Evolutionary conservation across 2,888 invertebrate species (phyloP), one percentile per base, ranked within the genome.

Genomic region (Anoncus sp.): DNA sequence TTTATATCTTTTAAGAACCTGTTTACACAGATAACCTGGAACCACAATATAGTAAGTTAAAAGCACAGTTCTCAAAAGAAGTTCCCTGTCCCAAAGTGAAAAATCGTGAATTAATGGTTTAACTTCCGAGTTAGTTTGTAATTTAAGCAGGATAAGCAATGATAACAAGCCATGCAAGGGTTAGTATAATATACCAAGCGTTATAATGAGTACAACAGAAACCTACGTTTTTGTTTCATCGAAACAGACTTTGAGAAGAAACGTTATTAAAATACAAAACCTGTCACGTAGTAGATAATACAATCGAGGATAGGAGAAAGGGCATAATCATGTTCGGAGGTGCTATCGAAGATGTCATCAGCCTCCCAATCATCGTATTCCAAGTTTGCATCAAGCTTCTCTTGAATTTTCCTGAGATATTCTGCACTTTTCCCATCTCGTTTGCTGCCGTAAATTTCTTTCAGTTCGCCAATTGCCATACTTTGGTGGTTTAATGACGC

Each of bases 391-490:
- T 55, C 53, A 4, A 71, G 55, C 22, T 71, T 63, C 38, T 18
- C 10, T 27, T 40, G 53, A 24, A 71, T 62, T 22, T 62, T 45
- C 20, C 45, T 24, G 27, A 53, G 45, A 49, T 66, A 66, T 53
- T 24, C 49, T 16, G 51, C 53, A 20, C 12, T 55, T 31, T 67
- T 67, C 10, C 43, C 27, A 12, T 65, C 43, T 12, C 35, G 24
- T 20, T 27, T 24, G 20, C 27, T n/a, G 16, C 67, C 66, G 55
- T 71, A 75, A 10, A 55, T 38, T 4, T 35, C 18, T 67, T 75
- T 81, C 0, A 83, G 40, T 38, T 82, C 78, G 12, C 55, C 3
- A 83, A 51, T 84, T 83, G 7, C 84, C 82, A 51, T 45, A 65
- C 24, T 43, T 78, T 10, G 76, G 78, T 1, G 81, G 78, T 45